Evolutionary conservation across 1,140 invertebrate genomes (phyloP).

Genomic region (Tetraneura akinire): DNA sequence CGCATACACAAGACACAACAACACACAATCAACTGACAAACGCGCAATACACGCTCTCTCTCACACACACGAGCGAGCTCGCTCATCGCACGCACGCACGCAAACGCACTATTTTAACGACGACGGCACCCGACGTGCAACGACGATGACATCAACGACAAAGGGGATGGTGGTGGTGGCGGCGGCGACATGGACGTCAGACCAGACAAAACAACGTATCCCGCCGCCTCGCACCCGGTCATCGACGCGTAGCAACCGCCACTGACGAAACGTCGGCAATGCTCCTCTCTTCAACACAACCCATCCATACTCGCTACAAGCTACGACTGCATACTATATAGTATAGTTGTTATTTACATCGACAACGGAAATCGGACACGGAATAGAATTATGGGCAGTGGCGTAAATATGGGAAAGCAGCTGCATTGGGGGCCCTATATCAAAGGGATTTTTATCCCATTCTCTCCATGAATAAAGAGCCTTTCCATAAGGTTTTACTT

Average conservation of each 20-base stretch:
- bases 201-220: conserved; percentile 49
- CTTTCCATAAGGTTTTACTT: too few relatives aligned
- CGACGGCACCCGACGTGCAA: background rate
- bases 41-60: conserved; percentile 38
- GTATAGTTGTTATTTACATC: conserved; percentile 32
- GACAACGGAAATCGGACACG: conserved; percentile 20
- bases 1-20: background rate
- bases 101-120: background rate
- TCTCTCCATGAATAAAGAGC: too few relatives aligned
- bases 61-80: background rate
- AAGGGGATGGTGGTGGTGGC: background rate
- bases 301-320: too few relatives aligned
- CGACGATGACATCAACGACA: too few relatives aligned
- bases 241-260: too few relatives aligned
- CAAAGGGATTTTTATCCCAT: too few relatives aligned
- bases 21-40: conserved; percentile 8
- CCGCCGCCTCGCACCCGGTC: background rate
- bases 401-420: conserved; percentile 27
- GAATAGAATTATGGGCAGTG: conserved; percentile 20
- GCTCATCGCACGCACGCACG: background rate
- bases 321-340: background rate
- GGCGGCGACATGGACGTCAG: conserved; percentile 34
- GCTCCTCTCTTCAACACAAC: too few relatives aligned
- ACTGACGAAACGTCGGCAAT: too few relatives aligned
- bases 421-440: too few relatives aligned